These are phyloP conservation scores for Thalassaphorura encarpata DNA, from an alignment of 1,140 invertebrate species.

Conservation along the genomic window DNA sequence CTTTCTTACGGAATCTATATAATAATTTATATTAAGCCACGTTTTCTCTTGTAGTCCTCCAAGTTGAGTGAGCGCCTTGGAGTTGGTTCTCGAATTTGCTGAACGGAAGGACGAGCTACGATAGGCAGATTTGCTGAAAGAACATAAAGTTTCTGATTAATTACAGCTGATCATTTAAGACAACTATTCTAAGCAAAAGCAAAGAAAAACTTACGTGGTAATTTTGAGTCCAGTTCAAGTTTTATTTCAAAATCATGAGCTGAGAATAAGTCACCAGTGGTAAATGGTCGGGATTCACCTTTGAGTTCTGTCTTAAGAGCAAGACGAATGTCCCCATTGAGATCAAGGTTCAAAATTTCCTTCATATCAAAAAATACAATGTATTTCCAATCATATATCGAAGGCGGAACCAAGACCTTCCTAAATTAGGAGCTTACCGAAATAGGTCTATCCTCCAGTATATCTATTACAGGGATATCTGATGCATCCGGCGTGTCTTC, in stretches of 20 bases:
- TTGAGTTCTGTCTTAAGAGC: too few species aligned
- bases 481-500: constrained; percentile 35
- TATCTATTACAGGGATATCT: too few species aligned
- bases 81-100: constrained; percentile 63
- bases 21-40: constrained; percentile 80
- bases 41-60: constrained; percentile 93
- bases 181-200: neutral
- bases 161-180: neutral
- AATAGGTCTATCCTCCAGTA: too few species aligned
- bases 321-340: too few species aligned
- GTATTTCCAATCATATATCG: too few species aligned
- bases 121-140: constrained; percentile 26
- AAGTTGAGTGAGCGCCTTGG: constrained; percentile 81
- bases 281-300: too few species aligned
- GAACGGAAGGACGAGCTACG: constrained; percentile 28
- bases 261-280: constrained; percentile 66
- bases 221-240: constrained; percentile 78
- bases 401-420: too few species aligned
- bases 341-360: too few species aligned
- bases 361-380: too few species aligned
- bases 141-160: too few species aligned
- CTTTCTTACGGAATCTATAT: neutral
- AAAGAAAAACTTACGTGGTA: constrained; percentile 51
- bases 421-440: too few species aligned
- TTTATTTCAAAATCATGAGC: constrained; percentile 95